These are phyloP conservation scores for Rhamphomyia laevipes DNA, from an alignment of 2,888 invertebrate genomes.

Conservation along the genomic window DNA sequence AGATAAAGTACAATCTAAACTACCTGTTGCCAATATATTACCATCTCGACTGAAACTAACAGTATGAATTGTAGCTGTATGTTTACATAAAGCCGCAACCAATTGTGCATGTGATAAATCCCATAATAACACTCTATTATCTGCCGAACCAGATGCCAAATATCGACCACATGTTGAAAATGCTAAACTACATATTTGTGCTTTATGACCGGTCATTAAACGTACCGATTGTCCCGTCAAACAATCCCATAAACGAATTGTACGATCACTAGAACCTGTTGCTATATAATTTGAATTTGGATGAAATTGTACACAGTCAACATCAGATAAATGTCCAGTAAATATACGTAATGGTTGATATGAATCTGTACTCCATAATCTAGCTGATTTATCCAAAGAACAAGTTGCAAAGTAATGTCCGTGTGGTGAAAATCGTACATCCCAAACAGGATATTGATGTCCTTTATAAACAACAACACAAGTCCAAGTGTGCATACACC, in stretches of 20 bases:
- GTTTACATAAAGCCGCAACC: slow-evolving; percentile 63
- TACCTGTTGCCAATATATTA: slow-evolving; percentile 68
- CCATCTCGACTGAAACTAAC: slow-evolving; percentile 87
- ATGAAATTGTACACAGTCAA: slow-evolving; percentile 92
- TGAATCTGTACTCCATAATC: slow-evolving; percentile 96
- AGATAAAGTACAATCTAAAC: slow-evolving; percentile 78
- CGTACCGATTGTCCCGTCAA: slow-evolving; percentile 84
- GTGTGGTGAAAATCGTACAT: slow-evolving; percentile 86
- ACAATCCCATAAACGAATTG: slow-evolving; percentile 92
- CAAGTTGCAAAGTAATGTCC: slow-evolving; percentile 94
- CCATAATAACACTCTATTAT: slow-evolving; percentile 73
- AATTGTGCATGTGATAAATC: slow-evolving; percentile 81
- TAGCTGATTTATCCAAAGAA: slow-evolving; percentile 86
- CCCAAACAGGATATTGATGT: slow-evolving; percentile 92
- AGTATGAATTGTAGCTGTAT: slow-evolving; percentile 69
- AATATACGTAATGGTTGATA: slow-evolving; percentile 88
- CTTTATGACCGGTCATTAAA: slow-evolving; percentile 92
- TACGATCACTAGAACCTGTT: slow-evolving; percentile 90
- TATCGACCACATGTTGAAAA: slow-evolving; percentile 88
- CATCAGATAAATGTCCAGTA: slow-evolving; percentile 87
- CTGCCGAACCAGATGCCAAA: slow-evolving; percentile 69
- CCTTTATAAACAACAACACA: slow-evolving; percentile 90
- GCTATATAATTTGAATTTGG: slow-evolving; percentile 98
- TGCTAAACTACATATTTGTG: slow-evolving; percentile 60
- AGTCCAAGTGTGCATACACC: slow-evolving; percentile 95